Evolutionary conservation across 2,888 invertebrate species (phyloP), one percentile per base, ranked within the genome.

Genomic region (Polydrusus cervinus): DNA sequence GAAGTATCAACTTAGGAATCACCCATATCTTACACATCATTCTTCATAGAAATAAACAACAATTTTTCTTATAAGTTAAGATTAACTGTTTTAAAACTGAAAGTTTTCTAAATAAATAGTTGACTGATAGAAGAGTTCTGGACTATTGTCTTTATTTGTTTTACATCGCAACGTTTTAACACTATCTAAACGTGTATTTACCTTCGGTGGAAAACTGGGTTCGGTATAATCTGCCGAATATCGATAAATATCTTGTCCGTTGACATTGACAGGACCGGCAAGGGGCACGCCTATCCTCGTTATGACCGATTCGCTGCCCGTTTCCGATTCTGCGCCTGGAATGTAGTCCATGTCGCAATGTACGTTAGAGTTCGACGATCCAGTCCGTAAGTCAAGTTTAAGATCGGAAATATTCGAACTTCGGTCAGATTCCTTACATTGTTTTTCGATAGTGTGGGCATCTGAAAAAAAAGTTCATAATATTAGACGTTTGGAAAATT

Each of bases 391-490:
- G 87, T 97, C 97, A 79, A 96, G 90, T 87, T 97, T 97, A 85
- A 97, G 89, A 88, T 97, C 97, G 79, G 97, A 97, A 83, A 97
- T 96, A 85, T 96, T 96, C 66, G 97, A 97, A 83, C 96, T 96
- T 80, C 95, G 90, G 86, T 97, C 97, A 74, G 96, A 96, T 85
- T 94, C 94, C 80, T 93, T 93, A 79, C 90, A 92, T 78, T 89
- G 89, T 80, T 90, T 90, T 80, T 90, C 89, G 61, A 88, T 89
- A 51, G 90, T 89, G 79, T 91, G 88, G 70, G 87, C 86, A 77
- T 89, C 89, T 80, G 87, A 88, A 85, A 82, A 79, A 82, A 83
- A 40, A n/a, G 1, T n/a, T 3, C 1, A n/a, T 40, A n/a, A n/a
- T n/a, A n/a, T n/a, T n/a, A n/a, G n/a, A n/a, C n/a, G n/a, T n/a